Percentiles rank a stretch among this genome's conserved stretches.
phyloP scores from a whole-genome alignment of 1,140 invertebrate genomes.

The Drosophila quadrilineata region DNA sequence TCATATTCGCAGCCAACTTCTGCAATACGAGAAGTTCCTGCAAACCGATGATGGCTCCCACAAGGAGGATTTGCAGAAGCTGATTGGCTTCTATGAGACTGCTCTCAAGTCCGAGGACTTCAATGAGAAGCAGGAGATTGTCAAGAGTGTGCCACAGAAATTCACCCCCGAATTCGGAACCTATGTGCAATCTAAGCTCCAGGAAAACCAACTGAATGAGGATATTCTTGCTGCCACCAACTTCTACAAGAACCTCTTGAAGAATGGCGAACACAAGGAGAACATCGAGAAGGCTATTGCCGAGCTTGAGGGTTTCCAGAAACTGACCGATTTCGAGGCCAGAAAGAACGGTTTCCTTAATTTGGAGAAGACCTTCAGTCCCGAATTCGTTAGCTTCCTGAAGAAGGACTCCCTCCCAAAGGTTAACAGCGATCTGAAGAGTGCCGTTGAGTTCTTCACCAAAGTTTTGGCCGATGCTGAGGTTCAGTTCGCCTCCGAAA shows the following conservation, averaged over 20 bases:
- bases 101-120: slow-evolving; percentile 38
- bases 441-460: slow-evolving; percentile 39
- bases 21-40: slow-evolving; percentile 39
- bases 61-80: slow-evolving; percentile 42
- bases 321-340: slow-evolving; percentile 33
- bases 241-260: slow-evolving; percentile 43
- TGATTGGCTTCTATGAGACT: slow-evolving; percentile 47
- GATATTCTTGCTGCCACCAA: slow-evolving; percentile 35
- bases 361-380: slow-evolving; percentile 41
- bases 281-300: slow-evolving; percentile 40
- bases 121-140: slow-evolving; percentile 38
- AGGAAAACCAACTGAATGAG: slow-evolving; percentile 35
- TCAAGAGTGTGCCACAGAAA: slow-evolving; percentile 22
- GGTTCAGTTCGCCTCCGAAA: slow-evolving; percentile 31
- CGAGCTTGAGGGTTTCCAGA: slow-evolving; percentile 29
- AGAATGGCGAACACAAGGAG: slow-evolving; percentile 20
- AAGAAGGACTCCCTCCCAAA: slow-evolving; percentile 44
- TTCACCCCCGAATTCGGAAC: slow-evolving; percentile 42
- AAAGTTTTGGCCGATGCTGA: slow-evolving; percentile 28
- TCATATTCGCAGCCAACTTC: slow-evolving; percentile 48
- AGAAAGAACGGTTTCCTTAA: slow-evolving; percentile 33
- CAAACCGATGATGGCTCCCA: slow-evolving; percentile 43
- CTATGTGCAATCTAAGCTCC: slow-evolving; percentile 35
- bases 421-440: slow-evolving; percentile 40
- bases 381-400: slow-evolving; percentile 47